These are phyloP conservation scores for Timema cristinae DNA, from an alignment of 2,888 invertebrate species.

Conservation along the genomic window DNA sequence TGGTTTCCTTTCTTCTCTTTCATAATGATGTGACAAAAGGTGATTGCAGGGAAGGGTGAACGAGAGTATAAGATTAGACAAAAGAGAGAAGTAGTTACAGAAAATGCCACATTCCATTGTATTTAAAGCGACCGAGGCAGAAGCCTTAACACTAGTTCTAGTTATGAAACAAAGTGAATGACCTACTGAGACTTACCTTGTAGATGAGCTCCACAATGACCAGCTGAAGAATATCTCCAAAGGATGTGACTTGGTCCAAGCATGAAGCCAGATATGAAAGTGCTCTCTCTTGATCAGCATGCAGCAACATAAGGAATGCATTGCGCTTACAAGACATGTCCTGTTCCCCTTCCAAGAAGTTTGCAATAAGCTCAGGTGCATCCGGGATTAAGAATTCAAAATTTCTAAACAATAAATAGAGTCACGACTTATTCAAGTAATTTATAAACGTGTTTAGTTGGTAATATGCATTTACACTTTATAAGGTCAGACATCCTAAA, in stretches of 20 bases:
- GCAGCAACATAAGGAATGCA: constrained; percentile 97
- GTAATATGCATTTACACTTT: no score
- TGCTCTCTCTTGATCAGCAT: constrained; percentile 94
- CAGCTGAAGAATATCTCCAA: constrained; percentile 97
- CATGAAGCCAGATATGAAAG: constrained; percentile 88
- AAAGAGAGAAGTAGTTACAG: no score
- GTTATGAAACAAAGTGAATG: background rate
- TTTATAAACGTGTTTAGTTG: no score
- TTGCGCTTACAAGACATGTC: constrained; percentile 99
- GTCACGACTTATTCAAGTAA: no score
- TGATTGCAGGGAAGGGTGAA: no score
- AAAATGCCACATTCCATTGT: no score
- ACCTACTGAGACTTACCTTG: constrained; percentile 59
- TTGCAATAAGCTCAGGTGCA: constrained; percentile 94
- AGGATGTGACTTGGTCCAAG: constrained; percentile 88
- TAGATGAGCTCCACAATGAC: constrained; percentile 99
- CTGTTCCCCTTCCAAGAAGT: constrained; percentile 92
- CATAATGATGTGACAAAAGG: no score
- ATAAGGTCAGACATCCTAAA: no score
- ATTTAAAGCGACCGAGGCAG: no score
- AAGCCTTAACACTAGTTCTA: background rate
- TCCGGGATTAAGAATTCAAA: constrained; percentile 98
- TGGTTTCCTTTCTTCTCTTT: no score
- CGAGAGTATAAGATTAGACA: no score
- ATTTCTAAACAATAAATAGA: constrained; percentile 56